phyloP scores from a whole-genome alignment of 2,888 invertebrate genomes.

The Agrotis puta region DNA sequence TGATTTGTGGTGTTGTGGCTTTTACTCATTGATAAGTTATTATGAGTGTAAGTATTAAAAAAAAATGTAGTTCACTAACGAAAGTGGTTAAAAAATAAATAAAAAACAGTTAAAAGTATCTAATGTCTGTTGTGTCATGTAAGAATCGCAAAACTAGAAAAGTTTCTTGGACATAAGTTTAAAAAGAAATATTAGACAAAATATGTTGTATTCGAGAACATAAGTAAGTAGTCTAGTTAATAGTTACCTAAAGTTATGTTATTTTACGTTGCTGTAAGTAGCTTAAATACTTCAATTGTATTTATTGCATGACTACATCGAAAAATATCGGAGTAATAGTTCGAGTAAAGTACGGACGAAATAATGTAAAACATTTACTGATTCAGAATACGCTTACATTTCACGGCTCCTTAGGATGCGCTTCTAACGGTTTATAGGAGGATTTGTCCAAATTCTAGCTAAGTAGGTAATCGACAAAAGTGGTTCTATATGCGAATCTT shows the following conservation, averaged over 20 bases:
- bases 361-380: constrained; percentile 28
- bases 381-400: constrained; percentile 25
- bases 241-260: background rate
- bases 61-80: too few relatives aligned
- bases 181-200: constrained; percentile 1
- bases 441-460: constrained; percentile 46
- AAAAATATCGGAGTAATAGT: constrained; percentile 23
- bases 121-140: too few relatives aligned
- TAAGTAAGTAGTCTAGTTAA: background rate
- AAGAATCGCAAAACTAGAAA: background rate
- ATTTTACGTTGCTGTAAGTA: background rate
- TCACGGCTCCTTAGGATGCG: constrained; percentile 14
- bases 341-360: constrained; percentile 15
- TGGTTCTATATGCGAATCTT: constrained; percentile 72
- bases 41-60: background rate
- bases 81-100: too few relatives aligned
- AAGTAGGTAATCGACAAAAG: constrained; percentile 73
- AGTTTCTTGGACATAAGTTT: background rate
- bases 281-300: background rate
- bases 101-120: too few relatives aligned
- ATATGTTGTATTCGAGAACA: background rate
- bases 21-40: background rate
- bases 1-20: background rate
- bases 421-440: constrained; percentile 20
- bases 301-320: constrained; percentile 3